Evolutionary conservation across 2,888 invertebrate species (phyloP).

Genomic region (Tenthredo notha): DNA sequence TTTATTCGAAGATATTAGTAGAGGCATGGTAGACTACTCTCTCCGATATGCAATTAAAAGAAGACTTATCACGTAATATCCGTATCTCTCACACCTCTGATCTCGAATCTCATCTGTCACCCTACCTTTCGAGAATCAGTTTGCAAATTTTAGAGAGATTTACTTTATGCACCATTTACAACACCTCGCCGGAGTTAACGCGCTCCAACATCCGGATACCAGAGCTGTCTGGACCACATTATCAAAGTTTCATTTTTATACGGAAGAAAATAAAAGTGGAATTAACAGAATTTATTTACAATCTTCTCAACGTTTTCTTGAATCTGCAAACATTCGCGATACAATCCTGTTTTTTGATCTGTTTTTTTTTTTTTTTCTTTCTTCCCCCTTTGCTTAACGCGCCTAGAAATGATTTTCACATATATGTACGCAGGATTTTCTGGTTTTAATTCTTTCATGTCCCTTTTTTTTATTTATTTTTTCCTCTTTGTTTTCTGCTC

Average conservation of each 20-base stretch:
- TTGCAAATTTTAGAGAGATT: conserved; percentile 35
- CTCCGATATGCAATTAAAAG: background rate
- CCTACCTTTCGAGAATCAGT: background rate
- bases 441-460: background rate
- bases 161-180: background rate
- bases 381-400: no score
- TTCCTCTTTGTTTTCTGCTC: background rate
- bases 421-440: no score
- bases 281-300: background rate
- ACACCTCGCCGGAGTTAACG: background rate
- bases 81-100: background rate
- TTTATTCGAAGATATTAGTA: background rate
- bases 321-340: background rate
- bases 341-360: background rate
- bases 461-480: background rate
- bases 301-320: background rate
- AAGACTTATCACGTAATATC: conserved; percentile 1
- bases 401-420: no score
- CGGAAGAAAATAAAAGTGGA: background rate
- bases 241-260: conserved; percentile 4
- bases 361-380: background rate
- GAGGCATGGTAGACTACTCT: background rate
- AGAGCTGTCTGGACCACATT: background rate
- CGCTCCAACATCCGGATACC: conserved; percentile 13
- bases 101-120: background rate